These are phyloP conservation scores for Dicentrarchus labrax DNA, from an alignment of 2,113 vertebrate species.

Conservation along the genomic window DNA sequence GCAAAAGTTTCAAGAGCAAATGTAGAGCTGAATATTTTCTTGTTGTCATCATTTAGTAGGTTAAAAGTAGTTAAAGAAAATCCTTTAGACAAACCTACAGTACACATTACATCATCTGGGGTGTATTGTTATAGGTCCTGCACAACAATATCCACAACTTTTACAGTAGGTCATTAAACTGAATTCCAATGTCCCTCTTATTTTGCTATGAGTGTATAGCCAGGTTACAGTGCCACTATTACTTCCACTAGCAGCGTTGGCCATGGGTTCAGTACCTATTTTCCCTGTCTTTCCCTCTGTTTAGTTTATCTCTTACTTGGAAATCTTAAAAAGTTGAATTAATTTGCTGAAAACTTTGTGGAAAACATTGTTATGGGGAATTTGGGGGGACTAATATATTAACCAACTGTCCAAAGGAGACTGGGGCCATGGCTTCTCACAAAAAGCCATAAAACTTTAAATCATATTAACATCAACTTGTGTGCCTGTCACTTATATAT, in stretches of 20 bases:
- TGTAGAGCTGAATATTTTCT: neutral
- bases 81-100: neutral
- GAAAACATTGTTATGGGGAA: neutral
- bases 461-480: neutral
- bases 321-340: neutral
- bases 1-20: neutral
- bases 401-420: neutral
- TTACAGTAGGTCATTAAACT: neutral
- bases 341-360: neutral
- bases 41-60: neutral
- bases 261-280: neutral
- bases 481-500: neutral
- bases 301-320: neutral
- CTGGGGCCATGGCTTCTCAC: neutral
- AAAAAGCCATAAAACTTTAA: conserved; percentile 1
- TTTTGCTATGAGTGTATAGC: neutral
- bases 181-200: neutral
- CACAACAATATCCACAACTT: neutral
- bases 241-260: neutral
- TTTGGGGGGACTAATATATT: neutral
- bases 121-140: neutral
- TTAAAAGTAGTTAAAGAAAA: neutral
- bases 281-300: neutral
- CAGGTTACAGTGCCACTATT: neutral
- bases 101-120: neutral